Percentiles rank a stretch among this genome's conserved stretches.
Evolutionary conservation across 2,888 invertebrate genomes (phyloP).

Genomic region (Protonemura montana): DNA sequence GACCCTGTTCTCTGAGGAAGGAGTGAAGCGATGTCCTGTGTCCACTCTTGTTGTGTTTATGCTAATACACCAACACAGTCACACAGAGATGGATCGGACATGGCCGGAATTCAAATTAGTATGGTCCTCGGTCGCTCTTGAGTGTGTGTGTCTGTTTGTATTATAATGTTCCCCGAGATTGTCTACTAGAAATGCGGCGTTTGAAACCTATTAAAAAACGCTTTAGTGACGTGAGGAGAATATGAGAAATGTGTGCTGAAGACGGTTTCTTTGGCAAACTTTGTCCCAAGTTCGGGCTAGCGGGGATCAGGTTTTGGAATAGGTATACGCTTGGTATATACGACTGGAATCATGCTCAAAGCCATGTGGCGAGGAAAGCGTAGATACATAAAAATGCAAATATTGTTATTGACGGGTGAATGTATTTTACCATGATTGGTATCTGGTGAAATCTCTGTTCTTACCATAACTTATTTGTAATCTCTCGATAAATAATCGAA

Average conservation of each 20-base stretch:
- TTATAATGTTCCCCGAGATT: slow-evolving; percentile 4
- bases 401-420: slow-evolving; percentile 5
- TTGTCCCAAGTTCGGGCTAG: background rate
- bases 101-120: slow-evolving; percentile 37
- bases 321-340: background rate
- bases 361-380: background rate
- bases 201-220: slow-evolving; percentile 30
- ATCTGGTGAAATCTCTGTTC: background rate
- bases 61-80: slow-evolving; percentile 35
- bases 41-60: slow-evolving; percentile 26
- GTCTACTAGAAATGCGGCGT: slow-evolving; percentile 15
- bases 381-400: background rate
- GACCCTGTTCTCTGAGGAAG: slow-evolving; percentile 12
- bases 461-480: background rate
- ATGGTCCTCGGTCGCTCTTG: background rate
- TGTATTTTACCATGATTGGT: background rate
- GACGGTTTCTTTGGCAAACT: slow-evolving; percentile 7
- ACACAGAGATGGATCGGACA: slow-evolving; percentile 2
- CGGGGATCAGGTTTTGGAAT: background rate
- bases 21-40: slow-evolving; percentile 15
- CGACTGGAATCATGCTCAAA: background rate
- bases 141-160: background rate
- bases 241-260: slow-evolving; percentile 13
- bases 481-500: slow-evolving; percentile 4
- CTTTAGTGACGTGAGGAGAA: slow-evolving; percentile 16